A percentile compares a stretch with the other conserved stretches of the same genome.
These are phyloP conservation scores for Gallinago nigripennis DNA, from an alignment of 2,797 vertebrate genomes.

Conservation along the genomic window DNA sequence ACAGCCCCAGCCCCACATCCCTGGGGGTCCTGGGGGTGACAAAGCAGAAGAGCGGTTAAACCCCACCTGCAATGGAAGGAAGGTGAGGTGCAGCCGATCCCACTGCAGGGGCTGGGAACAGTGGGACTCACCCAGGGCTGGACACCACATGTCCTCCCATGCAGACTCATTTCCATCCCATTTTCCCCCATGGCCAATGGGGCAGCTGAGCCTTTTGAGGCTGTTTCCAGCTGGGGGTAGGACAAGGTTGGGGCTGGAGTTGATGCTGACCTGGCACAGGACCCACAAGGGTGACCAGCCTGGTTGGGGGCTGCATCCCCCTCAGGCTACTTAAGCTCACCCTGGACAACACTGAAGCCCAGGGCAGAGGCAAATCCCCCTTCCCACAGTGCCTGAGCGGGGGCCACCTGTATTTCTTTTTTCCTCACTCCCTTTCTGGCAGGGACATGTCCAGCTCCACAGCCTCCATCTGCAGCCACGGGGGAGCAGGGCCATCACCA, in stretches of 20 bases:
- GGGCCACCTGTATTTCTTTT: background rate
- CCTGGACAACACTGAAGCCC: background rate
- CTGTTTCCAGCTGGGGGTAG: background rate
- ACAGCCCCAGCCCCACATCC: background rate
- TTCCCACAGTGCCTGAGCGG: background rate
- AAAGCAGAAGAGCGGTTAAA: background rate
- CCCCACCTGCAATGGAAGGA: background rate
- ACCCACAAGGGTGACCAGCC: background rate
- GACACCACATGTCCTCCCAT: background rate
- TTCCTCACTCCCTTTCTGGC: background rate
- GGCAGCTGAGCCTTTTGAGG: background rate
- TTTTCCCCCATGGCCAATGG: fast-evolving
- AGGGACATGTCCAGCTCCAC: background rate
- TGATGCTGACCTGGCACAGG: fast-evolving
- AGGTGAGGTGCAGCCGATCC: background rate
- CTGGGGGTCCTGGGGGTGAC: fast-evolving
- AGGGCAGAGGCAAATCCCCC: background rate
- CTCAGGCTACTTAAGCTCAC: background rate
- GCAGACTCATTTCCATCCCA: background rate
- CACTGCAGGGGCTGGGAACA: background rate
- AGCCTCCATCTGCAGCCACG: background rate
- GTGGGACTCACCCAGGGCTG: background rate
- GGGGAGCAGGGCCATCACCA: background rate
- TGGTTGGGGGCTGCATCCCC: background rate
- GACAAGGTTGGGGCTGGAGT: background rate